Evolutionary conservation across 1,140 invertebrate species (phyloP).

Genomic region (Cotesia glomerata): DNA sequence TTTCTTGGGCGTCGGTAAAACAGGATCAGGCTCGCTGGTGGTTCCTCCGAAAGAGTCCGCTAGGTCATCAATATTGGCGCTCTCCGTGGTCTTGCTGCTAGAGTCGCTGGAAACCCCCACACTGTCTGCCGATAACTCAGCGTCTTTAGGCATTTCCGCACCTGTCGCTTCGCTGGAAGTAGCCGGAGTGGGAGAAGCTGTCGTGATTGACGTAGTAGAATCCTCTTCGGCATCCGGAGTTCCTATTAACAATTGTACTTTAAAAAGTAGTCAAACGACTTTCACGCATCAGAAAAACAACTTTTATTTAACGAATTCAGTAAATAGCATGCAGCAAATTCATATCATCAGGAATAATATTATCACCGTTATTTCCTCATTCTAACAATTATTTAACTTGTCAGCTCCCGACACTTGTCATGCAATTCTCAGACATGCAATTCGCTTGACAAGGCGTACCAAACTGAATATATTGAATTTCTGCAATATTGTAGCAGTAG

Average conservation of each 20-base stretch:
- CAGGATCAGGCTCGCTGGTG: slow-evolving; percentile 65
- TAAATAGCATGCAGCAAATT: neutral
- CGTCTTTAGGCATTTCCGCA: neutral
- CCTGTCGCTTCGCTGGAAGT: slow-evolving; percentile 4
- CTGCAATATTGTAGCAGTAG: neutral
- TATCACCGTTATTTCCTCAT: slow-evolving; percentile 3
- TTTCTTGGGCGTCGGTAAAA: slow-evolving; percentile 68
- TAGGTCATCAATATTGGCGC: slow-evolving; percentile 67
- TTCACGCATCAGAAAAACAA: slow-evolving; percentile 9
- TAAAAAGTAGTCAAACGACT: neutral
- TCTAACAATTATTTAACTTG: neutral
- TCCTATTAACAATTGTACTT: neutral
- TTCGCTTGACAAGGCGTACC: neutral
- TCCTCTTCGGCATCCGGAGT: neutral
- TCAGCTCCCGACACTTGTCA: slow-evolving; percentile 18
- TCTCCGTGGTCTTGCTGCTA: neutral
- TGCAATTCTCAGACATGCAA: slow-evolving; percentile 19
- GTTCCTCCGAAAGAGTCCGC: slow-evolving; percentile 78
- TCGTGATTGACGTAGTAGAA: neutral
- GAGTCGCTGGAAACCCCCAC: neutral
- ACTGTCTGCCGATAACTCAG: neutral
- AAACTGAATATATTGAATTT: neutral
- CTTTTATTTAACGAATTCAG: too few relatives aligned
- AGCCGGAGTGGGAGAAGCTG: too few relatives aligned
- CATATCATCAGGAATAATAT: neutral